A percentile compares a stretch with the other conserved stretches of the same genome.
phyloP scores from a whole-genome alignment of 2,797 vertebrate genomes.

The Sebastes diaconus region DNA sequence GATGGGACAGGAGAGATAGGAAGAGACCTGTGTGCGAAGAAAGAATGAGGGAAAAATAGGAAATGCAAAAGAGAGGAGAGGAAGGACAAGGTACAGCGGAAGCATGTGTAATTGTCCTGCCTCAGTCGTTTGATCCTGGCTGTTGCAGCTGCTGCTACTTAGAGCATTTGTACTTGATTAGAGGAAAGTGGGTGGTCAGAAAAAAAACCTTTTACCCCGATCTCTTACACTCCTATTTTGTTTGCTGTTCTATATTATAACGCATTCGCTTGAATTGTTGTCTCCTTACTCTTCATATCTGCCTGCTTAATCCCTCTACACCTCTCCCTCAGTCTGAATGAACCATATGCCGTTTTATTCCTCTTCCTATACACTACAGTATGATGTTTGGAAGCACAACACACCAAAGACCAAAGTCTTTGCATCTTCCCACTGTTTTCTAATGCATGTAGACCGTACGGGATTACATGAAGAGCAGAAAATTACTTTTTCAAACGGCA shows the following conservation, averaged over 20 bases:
- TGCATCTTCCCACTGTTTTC: not conserved
- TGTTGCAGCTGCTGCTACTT: conserved; percentile 86
- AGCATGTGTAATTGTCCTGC: conserved; percentile 81
- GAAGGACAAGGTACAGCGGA: conserved; percentile 75
- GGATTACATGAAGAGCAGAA: conserved; percentile 33
- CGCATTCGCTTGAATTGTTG: not conserved
- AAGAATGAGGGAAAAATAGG: conserved; percentile 16
- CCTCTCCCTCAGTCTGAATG: not conserved
- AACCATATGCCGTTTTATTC: not conserved
- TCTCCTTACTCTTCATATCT: conserved; percentile 1
- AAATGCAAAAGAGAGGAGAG: conserved; percentile 44
- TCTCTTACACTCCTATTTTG: conserved; percentile 27
- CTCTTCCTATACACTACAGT: not conserved
- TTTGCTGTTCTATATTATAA: conserved; percentile 20
- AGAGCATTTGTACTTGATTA: conserved; percentile 88
- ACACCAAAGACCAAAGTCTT: not conserved
- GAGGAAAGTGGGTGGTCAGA: conserved; percentile 81
- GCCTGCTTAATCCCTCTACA: not conserved
- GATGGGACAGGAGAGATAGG: not conserved
- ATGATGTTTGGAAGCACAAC: not conserved
- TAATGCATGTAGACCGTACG: not conserved
- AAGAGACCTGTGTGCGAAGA: conserved; percentile 20
- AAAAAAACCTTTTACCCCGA: conserved; percentile 43
- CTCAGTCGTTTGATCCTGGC: conserved; percentile 81
- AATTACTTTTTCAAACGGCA: conserved; percentile 33